phyloP scores from a whole-genome alignment of 2,888 invertebrate genomes.

The Ceramica pisi region DNA sequence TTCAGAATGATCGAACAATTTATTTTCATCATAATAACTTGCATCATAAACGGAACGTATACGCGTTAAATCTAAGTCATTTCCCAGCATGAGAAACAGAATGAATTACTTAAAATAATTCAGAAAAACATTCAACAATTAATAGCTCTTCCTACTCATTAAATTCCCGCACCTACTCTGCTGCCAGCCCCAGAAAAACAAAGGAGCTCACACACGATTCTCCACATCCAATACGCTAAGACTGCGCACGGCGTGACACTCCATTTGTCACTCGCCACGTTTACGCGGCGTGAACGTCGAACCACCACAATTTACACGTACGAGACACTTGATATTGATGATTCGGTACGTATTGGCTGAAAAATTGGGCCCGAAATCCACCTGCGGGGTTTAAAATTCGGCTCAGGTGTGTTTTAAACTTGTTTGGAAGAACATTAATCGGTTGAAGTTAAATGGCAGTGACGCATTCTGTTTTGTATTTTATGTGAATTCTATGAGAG shows the following conservation, averaged over 20 bases:
- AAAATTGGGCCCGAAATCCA: constrained; percentile 30
- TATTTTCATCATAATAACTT: too few species aligned
- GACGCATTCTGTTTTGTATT: not conserved
- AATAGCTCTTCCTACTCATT: not conserved
- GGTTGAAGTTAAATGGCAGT: not conserved
- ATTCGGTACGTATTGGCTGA: constrained; percentile 32
- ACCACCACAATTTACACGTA: constrained; percentile 43
- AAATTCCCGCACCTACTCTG: constrained; percentile 4
- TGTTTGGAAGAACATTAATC: not conserved
- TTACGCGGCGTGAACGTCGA: constrained; percentile 46
- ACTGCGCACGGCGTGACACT: constrained; percentile 39
- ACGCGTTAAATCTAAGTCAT: too few species aligned
- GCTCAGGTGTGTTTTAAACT: not conserved
- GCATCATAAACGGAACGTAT: too few species aligned
- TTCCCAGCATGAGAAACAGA: too few species aligned
- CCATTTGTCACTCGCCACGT: constrained; percentile 52
- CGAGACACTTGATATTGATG: constrained; percentile 49
- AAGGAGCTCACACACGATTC: constrained; percentile 9
- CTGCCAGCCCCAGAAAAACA: constrained; percentile 27
- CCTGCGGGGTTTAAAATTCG: constrained; percentile 6
- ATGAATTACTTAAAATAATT: too few species aligned
- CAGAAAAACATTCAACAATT: not conserved
- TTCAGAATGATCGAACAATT: too few species aligned
- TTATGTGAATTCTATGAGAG: too few species aligned
- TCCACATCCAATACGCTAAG: constrained; percentile 47